These are phyloP conservation scores for Pandemis heparana DNA, from an alignment of 2,888 invertebrate genomes.

Conservation along the genomic window DNA sequence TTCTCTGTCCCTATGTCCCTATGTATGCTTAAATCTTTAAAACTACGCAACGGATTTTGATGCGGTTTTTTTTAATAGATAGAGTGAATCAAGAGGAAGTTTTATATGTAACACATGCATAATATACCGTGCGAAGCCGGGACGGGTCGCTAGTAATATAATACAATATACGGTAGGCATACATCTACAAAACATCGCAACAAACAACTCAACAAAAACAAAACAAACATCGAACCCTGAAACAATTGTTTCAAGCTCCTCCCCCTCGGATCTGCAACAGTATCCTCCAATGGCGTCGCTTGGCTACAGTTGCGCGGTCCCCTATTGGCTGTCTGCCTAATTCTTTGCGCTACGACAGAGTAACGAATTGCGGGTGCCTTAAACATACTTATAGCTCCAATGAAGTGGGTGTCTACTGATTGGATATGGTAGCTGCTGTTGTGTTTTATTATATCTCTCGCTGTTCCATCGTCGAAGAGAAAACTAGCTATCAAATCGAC, in stretches of 20 bases:
- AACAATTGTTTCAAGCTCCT: slow-evolving; percentile 38
- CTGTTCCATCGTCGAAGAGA: too few relatives aligned
- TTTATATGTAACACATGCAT: too few relatives aligned
- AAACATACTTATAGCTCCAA: slow-evolving; percentile 15
- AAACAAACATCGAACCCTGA: slow-evolving; percentile 11
- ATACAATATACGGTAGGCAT: too few relatives aligned
- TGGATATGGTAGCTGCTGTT: background rate
- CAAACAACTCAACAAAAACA: background rate
- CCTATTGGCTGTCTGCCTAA: slow-evolving; percentile 48
- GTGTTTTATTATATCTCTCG: too few relatives aligned
- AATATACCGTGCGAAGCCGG: too few relatives aligned
- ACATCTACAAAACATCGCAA: background rate
- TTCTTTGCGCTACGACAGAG: slow-evolving; percentile 7
- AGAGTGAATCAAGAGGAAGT: too few relatives aligned
- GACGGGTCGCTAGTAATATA: too few relatives aligned
- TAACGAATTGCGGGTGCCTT: slow-evolving; percentile 19
- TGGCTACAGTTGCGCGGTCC: slow-evolving; percentile 50
- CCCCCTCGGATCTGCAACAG: slow-evolving; percentile 42
- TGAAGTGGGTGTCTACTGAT: slow-evolving; percentile 29
- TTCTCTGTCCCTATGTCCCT: too few relatives aligned
- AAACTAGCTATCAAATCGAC: too few relatives aligned
- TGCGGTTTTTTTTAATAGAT: too few relatives aligned
- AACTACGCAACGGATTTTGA: too few relatives aligned
- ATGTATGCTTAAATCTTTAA: too few relatives aligned
- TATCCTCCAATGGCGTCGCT: slow-evolving; percentile 45